These are phyloP conservation scores for Rhorus exstirpatorius DNA, from an alignment of 2,888 invertebrate genomes.

Conservation along the genomic window DNA sequence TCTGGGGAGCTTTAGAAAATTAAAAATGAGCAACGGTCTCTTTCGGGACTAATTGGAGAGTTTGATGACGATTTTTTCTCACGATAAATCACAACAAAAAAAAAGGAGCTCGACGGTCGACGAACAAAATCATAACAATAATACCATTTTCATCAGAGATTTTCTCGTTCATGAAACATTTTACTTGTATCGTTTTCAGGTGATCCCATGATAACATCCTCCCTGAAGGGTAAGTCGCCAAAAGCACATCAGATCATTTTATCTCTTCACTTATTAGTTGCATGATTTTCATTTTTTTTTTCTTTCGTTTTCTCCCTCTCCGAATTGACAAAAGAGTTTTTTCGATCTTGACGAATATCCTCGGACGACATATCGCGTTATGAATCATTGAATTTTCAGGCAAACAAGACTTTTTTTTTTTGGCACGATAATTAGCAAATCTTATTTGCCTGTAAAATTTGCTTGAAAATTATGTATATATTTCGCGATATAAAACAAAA, in stretches of 20 bases:
- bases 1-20: too few relatives aligned
- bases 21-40: too few relatives aligned
- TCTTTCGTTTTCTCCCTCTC: background rate
- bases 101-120: background rate
- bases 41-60: too few relatives aligned
- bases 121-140: slow-evolving; percentile 10
- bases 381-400: too few relatives aligned
- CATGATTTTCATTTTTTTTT: slow-evolving; percentile 23
- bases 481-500: too few relatives aligned
- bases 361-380: background rate
- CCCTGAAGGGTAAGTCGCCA: slow-evolving; percentile 85
- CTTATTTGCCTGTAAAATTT: too few relatives aligned
- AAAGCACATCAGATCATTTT: slow-evolving; percentile 59
- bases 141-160: slow-evolving; percentile 49
- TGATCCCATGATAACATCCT: slow-evolving; percentile 86
- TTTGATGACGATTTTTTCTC: too few relatives aligned
- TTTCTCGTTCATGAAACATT: slow-evolving; percentile 81
- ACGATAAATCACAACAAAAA: background rate
- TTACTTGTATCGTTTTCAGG: slow-evolving; percentile 85
- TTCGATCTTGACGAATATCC: background rate
- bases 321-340: background rate
- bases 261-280: slow-evolving; percentile 39
- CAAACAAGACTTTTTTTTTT: too few relatives aligned
- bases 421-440: too few relatives aligned
- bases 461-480: too few relatives aligned